Percentiles rank a stretch among this genome's conserved stretches.
phyloP scores from a whole-genome alignment of 2,797 vertebrate genomes.

The Hippocampus kuda region DNA sequence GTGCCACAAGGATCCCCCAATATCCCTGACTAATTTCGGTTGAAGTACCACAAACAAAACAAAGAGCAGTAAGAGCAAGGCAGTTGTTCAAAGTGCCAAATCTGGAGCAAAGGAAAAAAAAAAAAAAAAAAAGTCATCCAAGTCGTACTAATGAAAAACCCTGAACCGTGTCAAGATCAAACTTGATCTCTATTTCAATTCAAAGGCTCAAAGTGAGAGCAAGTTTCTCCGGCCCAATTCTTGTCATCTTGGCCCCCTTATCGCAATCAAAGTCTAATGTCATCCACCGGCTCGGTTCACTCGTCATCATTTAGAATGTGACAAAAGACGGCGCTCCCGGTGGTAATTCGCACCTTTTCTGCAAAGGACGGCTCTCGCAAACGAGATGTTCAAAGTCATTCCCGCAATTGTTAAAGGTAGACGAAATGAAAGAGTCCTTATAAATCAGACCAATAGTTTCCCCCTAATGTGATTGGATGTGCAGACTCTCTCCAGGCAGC shows the following conservation, averaged over 20 bases:
- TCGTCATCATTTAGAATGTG: conserved; percentile 21
- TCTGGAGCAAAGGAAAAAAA: background rate
- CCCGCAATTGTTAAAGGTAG: conserved; percentile 56
- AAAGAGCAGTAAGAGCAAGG: too few species aligned
- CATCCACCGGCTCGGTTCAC: conserved; percentile 15
- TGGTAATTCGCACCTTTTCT: conserved; percentile 54
- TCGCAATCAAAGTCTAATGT: background rate
- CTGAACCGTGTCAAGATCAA: background rate
- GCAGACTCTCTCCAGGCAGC: conserved; percentile 46
- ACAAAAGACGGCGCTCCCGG: conserved; percentile 25
- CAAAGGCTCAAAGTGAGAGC: background rate
- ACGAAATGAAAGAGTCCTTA: conserved; percentile 54
- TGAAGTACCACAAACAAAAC: too few species aligned
- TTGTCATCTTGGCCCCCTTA: background rate
- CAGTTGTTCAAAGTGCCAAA: too few species aligned
- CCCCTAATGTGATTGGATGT: conserved; percentile 59
- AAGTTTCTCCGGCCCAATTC: background rate
- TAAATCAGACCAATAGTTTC: conserved; percentile 60
- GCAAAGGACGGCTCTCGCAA: conserved; percentile 48
- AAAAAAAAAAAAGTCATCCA: background rate
- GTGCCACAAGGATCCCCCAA: too few species aligned
- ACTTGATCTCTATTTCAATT: background rate
- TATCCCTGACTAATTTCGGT: too few species aligned
- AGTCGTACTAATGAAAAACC: background rate
- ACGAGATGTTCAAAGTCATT: conserved; percentile 59